These are phyloP conservation scores for Tyto alba DNA, from an alignment of 2,113 vertebrate species.

Conservation along the genomic window DNA sequence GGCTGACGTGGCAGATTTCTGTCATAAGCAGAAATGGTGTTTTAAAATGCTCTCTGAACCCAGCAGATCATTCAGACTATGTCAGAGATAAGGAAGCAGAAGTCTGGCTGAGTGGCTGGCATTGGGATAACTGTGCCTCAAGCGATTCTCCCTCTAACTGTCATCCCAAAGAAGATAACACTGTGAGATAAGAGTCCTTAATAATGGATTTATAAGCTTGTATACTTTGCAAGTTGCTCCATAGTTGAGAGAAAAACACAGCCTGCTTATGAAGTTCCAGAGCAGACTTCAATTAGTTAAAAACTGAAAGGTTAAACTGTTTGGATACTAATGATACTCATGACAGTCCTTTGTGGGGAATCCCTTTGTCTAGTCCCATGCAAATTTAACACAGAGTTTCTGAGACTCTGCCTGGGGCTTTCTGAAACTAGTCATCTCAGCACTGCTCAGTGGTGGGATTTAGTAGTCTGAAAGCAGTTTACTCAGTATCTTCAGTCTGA, in stretches of 20 bases:
- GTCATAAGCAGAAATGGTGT: neutral
- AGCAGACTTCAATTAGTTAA: neutral
- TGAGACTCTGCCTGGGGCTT: neutral
- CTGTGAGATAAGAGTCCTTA: neutral
- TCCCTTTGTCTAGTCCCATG: neutral
- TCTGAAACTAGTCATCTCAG: neutral
- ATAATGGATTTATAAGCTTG: neutral
- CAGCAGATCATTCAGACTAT: neutral
- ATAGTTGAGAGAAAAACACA: neutral
- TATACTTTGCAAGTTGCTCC: neutral
- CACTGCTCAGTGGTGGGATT: neutral
- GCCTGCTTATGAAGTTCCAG: neutral
- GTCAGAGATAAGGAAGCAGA: neutral
- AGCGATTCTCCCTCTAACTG: neutral
- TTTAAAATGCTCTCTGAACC: neutral
- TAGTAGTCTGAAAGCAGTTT: neutral
- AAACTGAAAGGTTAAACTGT: neutral
- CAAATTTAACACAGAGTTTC: neutral
- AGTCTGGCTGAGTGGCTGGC: neutral
- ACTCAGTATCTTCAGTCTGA: neutral
- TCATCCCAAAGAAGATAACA: neutral
- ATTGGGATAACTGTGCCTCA: neutral
- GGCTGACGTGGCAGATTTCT: neutral
- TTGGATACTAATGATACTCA: neutral
- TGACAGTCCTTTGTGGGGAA: neutral